These are phyloP conservation scores for Agrochola macilenta DNA, from an alignment of 2,888 invertebrate species.

Conservation along the genomic window DNA sequence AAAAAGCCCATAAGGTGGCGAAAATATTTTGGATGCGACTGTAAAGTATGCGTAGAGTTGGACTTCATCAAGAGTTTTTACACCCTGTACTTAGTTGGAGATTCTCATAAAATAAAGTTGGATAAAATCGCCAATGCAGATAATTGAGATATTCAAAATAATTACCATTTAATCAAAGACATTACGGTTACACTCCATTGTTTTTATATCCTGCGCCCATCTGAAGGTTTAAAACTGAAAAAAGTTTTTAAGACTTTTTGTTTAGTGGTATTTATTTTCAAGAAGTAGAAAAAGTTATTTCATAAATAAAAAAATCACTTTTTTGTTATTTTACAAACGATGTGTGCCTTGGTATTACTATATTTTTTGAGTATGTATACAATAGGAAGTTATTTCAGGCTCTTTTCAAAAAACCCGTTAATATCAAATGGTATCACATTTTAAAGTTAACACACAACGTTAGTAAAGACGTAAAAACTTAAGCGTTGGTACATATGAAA, in stretches of 20 bases:
- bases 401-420: neutral
- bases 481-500: too few species aligned
- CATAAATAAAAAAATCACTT: neutral
- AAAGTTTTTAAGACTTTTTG: slow-evolving; percentile 41
- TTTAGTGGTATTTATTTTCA: neutral
- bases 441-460: slow-evolving; percentile 9
- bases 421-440: neutral
- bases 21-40: neutral
- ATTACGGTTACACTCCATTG: slow-evolving; percentile 53
- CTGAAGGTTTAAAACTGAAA: slow-evolving; percentile 54
- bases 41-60: neutral
- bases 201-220: slow-evolving; percentile 47
- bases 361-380: neutral
- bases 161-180: slow-evolving; percentile 67
- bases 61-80: neutral
- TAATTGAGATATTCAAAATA: slow-evolving; percentile 48
- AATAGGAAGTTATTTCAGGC: neutral
- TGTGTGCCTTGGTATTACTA: neutral
- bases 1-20: neutral
- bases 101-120: neutral
- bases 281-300: neutral
- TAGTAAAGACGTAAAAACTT: neutral
- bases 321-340: neutral
- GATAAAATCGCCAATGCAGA: slow-evolving; percentile 60
- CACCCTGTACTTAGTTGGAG: neutral